Conservation (phyloP, 2,888 invertebrate species). For the Mythimna albipuncta region DNA sequence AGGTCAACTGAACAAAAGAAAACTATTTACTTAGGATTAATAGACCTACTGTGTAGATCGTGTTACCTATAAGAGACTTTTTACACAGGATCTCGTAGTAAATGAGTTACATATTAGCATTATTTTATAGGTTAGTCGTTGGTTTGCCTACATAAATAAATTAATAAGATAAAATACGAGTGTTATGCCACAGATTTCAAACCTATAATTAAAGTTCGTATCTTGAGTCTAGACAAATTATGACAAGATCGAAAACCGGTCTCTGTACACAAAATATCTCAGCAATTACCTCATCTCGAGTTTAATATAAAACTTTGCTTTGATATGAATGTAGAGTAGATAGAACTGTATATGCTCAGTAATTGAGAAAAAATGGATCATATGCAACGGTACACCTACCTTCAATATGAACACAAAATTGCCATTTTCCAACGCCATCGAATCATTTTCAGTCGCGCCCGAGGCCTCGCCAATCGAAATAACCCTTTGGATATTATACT, state of each 20-base stretch:
- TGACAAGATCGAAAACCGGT: neutral
- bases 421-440: conserved; percentile 7
- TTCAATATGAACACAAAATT: conserved; percentile 20
- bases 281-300: conserved; percentile 1
- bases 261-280: neutral
- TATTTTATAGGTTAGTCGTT: too few species aligned
- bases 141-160: too few species aligned
- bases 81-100: too few species aligned
- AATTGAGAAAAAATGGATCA: neutral
- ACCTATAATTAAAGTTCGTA: neutral
- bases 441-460: conserved; percentile 10
- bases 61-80: too few species aligned
- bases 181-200: neutral
- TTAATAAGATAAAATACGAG: too few species aligned
- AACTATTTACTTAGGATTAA: too few species aligned
- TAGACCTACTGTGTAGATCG: too few species aligned
- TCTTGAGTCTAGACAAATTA: conserved; percentile 8
- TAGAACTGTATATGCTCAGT: neutral
- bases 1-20: too few species aligned
- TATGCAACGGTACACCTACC: neutral
- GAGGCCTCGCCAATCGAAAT: conserved; percentile 4
- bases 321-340: neutral
- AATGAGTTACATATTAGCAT: too few species aligned
- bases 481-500: neutral
- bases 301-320: neutral